Conservation (phyloP, 2,888 invertebrate genomes). For the Dolichomitus sp. region DNA sequence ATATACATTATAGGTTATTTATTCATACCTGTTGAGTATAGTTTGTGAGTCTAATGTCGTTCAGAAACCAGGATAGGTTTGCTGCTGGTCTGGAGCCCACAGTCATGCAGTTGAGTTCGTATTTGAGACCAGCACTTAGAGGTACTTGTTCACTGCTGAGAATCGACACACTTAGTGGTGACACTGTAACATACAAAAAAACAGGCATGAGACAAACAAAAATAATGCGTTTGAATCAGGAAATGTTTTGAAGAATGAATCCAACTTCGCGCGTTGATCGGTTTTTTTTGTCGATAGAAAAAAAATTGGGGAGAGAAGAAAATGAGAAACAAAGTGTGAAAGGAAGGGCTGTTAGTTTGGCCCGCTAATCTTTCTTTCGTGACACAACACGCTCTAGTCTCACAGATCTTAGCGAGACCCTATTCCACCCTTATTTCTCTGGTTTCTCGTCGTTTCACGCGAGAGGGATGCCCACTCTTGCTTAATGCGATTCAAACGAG, state of each 20-base stretch:
- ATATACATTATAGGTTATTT: background rate
- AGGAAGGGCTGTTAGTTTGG: background rate
- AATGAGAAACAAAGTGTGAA: background rate
- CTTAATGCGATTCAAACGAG: constrained; percentile 62
- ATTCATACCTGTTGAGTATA: constrained; percentile 87
- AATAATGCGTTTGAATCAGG: background rate
- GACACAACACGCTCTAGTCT: constrained; percentile 1
- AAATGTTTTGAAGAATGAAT: background rate
- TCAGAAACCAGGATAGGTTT: constrained; percentile 95
- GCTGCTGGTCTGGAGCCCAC: constrained; percentile 95
- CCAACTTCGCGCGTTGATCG: background rate
- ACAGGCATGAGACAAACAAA: constrained; percentile 15
- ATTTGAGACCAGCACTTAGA: constrained; percentile 93
- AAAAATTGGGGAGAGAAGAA: background rate
- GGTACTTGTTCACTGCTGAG: constrained; percentile 92
- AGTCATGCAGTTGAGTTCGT: constrained; percentile 94
- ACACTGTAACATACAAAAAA: constrained; percentile 88
- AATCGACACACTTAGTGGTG: constrained; percentile 93
- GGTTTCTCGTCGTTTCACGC: constrained; percentile 44
- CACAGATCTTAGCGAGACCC: constrained; percentile 15
- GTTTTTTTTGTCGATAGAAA: background rate
- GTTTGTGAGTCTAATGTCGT: constrained; percentile 89
- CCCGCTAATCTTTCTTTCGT: constrained; percentile 24
- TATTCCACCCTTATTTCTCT: constrained; percentile 46
- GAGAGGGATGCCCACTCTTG: constrained; percentile 22